Conservation (phyloP, 2,797 vertebrate species). For the Gambelia wislizenii region DNA sequence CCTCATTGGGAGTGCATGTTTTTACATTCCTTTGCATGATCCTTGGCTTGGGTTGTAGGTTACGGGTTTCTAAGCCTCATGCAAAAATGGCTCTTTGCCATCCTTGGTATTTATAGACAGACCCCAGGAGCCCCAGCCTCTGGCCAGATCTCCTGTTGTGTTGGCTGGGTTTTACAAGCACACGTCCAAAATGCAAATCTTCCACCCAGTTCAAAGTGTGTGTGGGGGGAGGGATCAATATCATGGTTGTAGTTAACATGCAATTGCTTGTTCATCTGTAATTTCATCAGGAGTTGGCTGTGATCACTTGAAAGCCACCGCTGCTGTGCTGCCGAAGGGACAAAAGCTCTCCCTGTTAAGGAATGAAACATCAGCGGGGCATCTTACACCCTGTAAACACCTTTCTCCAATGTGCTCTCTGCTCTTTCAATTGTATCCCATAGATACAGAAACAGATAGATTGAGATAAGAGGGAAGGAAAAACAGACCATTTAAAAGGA, state of each 20-base stretch:
- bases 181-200: neutral
- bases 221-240: neutral
- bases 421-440: neutral
- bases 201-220: neutral
- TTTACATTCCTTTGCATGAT: neutral
- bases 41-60: neutral
- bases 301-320: neutral
- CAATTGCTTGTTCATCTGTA: conserved; percentile 1
- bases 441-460: neutral
- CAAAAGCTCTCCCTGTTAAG: neutral
- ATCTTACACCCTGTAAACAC: neutral
- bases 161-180: conserved; percentile 8
- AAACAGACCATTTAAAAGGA: neutral
- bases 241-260: conserved; percentile 12
- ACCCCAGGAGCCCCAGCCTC: neutral
- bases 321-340: neutral
- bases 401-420: neutral
- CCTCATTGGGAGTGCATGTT: neutral
- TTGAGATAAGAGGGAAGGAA: neutral
- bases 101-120: neutral
- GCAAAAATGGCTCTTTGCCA: neutral
- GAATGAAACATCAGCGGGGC: neutral
- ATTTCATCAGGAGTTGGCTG: conserved; percentile 30
- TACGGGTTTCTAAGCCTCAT: neutral
- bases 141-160: neutral